Conservation (phyloP, 2,888 invertebrate species). For the Leptinotarsa rubiginosa region DNA sequence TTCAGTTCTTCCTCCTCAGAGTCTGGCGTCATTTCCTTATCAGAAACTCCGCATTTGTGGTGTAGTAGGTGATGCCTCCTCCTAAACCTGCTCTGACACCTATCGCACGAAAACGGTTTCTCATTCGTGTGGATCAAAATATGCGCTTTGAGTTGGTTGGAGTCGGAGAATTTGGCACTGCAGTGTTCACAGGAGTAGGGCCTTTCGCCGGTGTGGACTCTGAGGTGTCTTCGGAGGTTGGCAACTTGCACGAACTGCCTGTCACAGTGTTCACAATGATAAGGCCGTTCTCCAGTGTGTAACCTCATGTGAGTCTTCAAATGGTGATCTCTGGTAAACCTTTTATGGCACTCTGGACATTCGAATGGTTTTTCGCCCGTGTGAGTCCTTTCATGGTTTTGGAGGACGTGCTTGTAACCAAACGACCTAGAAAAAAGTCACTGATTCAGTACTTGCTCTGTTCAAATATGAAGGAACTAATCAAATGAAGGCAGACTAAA, state of each 20-base stretch:
- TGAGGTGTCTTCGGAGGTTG: constrained; percentile 86
- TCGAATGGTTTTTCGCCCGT: constrained; percentile 96
- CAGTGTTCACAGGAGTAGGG: constrained; percentile 91
- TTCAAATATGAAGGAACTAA: too few relatives aligned
- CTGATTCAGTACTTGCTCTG: neutral
- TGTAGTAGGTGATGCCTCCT: constrained; percentile 88
- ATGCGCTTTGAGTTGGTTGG: constrained; percentile 92
- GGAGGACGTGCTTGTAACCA: constrained; percentile 93
- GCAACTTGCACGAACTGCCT: constrained; percentile 94
- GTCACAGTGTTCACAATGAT: constrained; percentile 91
- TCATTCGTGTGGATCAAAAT: constrained; percentile 90
- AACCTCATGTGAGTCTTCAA: constrained; percentile 92
- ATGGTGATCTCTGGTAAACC: constrained; percentile 93
- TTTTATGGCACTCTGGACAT: constrained; percentile 89
- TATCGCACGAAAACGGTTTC: constrained; percentile 86
- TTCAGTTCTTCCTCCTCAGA: constrained; percentile 59
- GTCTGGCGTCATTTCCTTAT: constrained; percentile 56
- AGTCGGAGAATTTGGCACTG: constrained; percentile 88
- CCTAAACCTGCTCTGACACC: constrained; percentile 82
- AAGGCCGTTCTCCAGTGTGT: constrained; percentile 94
- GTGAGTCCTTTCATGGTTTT: constrained; percentile 94
- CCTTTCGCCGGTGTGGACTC: constrained; percentile 92
- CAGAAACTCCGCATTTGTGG: constrained; percentile 78
- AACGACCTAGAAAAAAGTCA: constrained; percentile 73
- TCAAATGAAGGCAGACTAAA: too few relatives aligned